Evolutionary conservation across 2,113 vertebrate species (phyloP).

Genomic region (Catharus minimus): DNA sequence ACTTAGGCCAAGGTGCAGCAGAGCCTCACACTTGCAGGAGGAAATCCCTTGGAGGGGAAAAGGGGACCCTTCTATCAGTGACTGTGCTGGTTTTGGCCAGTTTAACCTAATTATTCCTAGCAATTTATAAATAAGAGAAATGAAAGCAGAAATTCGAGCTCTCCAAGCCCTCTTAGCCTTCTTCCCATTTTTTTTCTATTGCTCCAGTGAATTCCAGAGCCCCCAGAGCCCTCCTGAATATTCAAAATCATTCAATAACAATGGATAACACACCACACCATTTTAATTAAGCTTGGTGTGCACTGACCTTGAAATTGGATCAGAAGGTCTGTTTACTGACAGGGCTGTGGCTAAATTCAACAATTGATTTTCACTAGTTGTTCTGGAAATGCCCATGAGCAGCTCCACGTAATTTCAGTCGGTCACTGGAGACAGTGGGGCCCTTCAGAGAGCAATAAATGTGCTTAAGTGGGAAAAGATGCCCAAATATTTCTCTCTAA

Average conservation of each 20-base stretch:
- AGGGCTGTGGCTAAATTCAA: neutral
- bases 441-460: neutral
- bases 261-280: neutral
- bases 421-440: neutral
- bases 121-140: neutral
- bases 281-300: conserved; percentile 46
- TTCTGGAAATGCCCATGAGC: conserved; percentile 6
- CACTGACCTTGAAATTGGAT: conserved; percentile 48
- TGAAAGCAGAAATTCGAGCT: neutral
- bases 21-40: neutral
- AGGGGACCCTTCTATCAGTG: neutral
- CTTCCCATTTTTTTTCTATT: neutral
- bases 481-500: conserved; percentile 3
- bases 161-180: neutral
- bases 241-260: neutral
- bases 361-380: conserved; percentile 48
- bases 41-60: neutral
- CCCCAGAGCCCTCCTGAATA: neutral
- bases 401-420: neutral
- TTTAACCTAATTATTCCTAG: neutral
- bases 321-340: conserved; percentile 24
- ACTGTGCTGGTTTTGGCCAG: neutral
- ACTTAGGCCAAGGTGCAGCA: neutral
- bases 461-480: neutral
- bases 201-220: neutral